Evolutionary conservation across 2,113 vertebrate genomes (phyloP).

Genomic region (Seriola rivoliana): DNA sequence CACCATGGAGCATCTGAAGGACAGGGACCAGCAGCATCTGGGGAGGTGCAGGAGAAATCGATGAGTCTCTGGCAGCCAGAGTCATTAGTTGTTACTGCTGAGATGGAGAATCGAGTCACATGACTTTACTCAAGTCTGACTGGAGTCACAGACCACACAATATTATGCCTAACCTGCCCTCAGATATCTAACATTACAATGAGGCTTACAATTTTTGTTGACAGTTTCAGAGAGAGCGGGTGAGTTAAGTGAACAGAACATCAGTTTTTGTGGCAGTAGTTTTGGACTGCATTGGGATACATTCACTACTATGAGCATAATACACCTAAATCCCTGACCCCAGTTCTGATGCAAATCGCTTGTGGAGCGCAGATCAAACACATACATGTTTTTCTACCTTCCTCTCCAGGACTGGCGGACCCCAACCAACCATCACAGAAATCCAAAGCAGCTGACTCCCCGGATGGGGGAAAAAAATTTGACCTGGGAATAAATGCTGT

Average conservation of each 20-base stretch:
- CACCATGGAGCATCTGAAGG: constrained; percentile 58
- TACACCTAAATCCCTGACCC: too few species aligned
- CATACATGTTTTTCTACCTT: too few species aligned
- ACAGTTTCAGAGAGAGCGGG: neutral
- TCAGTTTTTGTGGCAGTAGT: neutral
- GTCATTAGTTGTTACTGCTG: constrained; percentile 40
- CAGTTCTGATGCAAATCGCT: too few species aligned
- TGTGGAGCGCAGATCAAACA: too few species aligned
- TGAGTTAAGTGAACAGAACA: too few species aligned
- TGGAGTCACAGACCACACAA: constrained; percentile 14
- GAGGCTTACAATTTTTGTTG: neutral
- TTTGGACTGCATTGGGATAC: too few species aligned
- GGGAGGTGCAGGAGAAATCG: constrained; percentile 29
- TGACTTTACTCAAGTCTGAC: constrained; percentile 6
- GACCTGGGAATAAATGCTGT: too few species aligned
- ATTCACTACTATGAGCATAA: too few species aligned
- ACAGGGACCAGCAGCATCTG: constrained; percentile 60
- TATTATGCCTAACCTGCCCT: neutral
- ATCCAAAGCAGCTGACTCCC: too few species aligned
- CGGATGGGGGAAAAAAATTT: too few species aligned
- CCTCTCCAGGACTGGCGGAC: too few species aligned
- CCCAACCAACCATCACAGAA: too few species aligned
- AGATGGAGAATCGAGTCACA: constrained; percentile 13
- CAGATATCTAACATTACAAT: neutral
- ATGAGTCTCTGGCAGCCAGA: constrained; percentile 50